Evolutionary conservation across 2,797 vertebrate species (phyloP).

Genomic region (Sarcophilus harrisii): DNA sequence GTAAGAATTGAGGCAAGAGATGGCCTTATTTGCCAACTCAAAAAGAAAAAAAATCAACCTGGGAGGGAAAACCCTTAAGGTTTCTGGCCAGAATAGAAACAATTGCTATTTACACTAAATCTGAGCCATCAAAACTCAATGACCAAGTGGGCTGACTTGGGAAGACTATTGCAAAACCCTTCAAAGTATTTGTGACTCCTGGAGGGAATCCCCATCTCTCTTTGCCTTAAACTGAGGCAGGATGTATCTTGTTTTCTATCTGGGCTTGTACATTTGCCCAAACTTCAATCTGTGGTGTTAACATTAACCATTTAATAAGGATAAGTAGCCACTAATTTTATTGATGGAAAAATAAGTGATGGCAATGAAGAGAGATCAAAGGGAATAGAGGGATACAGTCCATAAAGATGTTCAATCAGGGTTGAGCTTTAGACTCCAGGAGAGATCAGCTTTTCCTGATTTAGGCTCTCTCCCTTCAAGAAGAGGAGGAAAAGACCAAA

Average conservation of each 20-base stretch:
- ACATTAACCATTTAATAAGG: neutral
- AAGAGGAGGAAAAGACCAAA: neutral
- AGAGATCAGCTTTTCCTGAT: neutral
- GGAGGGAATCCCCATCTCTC: neutral
- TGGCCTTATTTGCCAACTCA: no score
- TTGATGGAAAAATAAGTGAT: neutral
- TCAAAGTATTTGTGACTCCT: neutral
- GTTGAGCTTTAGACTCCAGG: neutral
- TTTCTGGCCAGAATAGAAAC: no score
- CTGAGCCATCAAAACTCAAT: no score
- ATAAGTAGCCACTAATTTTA: neutral
- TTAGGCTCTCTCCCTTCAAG: neutral
- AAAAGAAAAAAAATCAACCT: no score
- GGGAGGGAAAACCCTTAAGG: no score
- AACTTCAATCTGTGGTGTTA: neutral
- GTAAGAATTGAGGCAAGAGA: no score
- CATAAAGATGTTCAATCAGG: neutral
- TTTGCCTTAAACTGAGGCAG: neutral
- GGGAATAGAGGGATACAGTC: no score
- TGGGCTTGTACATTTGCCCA: neutral
- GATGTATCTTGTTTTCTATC: neutral
- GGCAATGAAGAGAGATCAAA: neutral
- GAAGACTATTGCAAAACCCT: neutral
- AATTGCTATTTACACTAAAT: no score
- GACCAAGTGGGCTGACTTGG: no score